These are phyloP conservation scores for Halictus quadricinctus DNA, from an alignment of 2,888 invertebrate genomes.

Conservation along the genomic window DNA sequence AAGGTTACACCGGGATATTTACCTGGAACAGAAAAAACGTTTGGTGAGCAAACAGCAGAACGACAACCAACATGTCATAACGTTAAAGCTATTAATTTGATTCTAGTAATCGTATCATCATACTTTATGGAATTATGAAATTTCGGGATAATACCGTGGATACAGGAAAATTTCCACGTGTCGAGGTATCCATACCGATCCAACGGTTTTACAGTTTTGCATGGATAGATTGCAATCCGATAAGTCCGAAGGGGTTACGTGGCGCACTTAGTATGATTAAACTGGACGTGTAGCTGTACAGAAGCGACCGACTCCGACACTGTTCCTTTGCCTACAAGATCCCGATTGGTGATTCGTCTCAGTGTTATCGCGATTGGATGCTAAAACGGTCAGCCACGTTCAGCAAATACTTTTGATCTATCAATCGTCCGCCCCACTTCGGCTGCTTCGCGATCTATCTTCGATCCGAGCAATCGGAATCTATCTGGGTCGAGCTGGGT, in stretches of 20 bases:
- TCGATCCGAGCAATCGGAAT: constrained; percentile 29
- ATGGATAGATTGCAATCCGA: constrained; percentile 69
- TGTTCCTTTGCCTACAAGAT: constrained; percentile 23
- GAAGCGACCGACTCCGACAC: constrained; percentile 17
- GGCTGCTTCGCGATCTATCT: constrained; percentile 14
- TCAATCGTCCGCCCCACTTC: constrained; percentile 43
- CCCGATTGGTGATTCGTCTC: neutral
- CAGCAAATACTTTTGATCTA: constrained; percentile 24
- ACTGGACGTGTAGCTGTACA: constrained; percentile 67
- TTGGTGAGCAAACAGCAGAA: constrained; percentile 15
- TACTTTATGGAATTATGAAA: constrained; percentile 23
- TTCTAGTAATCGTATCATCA: constrained; percentile 3
- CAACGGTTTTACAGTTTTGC: constrained; percentile 32
- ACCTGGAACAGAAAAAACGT: constrained; percentile 74
- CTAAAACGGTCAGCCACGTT: constrained; percentile 37
- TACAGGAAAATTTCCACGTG: constrained; percentile 22
- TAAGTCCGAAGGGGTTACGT: constrained; percentile 67
- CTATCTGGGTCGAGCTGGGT: constrained; percentile 26
- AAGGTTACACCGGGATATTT: constrained; percentile 54
- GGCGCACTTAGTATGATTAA: constrained; percentile 78
- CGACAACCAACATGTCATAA: neutral
- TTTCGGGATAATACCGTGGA: constrained; percentile 21
- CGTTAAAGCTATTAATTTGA: constrained; percentile 25
- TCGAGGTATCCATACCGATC: constrained; percentile 28
- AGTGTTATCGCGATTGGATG: constrained; percentile 45